A percentile compares a stretch with the other conserved stretches of the same genome.
phyloP scores from a whole-genome alignment of 2,888 invertebrate genomes.

The Sussaba pulchella region DNA sequence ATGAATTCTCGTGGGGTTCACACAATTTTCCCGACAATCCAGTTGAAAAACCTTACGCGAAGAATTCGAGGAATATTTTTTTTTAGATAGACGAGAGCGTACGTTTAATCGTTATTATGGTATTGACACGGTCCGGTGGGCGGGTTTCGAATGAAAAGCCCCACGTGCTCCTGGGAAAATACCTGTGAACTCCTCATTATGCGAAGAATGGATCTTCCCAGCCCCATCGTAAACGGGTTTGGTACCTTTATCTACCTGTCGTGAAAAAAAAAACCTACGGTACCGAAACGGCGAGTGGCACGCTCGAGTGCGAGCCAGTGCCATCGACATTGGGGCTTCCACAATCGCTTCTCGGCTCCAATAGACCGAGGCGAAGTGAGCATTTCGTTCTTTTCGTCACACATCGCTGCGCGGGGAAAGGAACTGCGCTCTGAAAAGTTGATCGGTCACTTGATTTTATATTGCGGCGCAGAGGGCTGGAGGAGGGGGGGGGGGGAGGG shows the following conservation, averaged over 20 bases:
- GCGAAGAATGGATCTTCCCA: slow-evolving; percentile 28
- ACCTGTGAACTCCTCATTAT: slow-evolving; percentile 24
- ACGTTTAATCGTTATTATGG: no score
- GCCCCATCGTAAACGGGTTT: slow-evolving; percentile 17
- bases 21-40: background rate
- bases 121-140: background rate
- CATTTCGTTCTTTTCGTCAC: slow-evolving; percentile 54
- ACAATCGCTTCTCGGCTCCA: slow-evolving; percentile 46
- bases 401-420: slow-evolving; percentile 51
- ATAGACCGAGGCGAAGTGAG: slow-evolving; percentile 47
- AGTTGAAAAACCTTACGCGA: background rate
- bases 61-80: background rate
- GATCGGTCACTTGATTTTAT: slow-evolving; percentile 46
- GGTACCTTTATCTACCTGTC: slow-evolving; percentile 56
- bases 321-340: background rate
- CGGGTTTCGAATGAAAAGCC: slow-evolving; percentile 18
- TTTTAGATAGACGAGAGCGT: no score
- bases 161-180: slow-evolving; percentile 25
- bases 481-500: no score
- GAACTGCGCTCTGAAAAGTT: slow-evolving; percentile 65
- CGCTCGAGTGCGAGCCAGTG: slow-evolving; percentile 38
- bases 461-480: no score
- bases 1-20: no score
- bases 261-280: slow-evolving; percentile 46
- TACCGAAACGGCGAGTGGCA: slow-evolving; percentile 30